Base-by-base conservation (phyloP, 1,140 invertebrate genomes). In the Metaphire vulgaris region DNA sequence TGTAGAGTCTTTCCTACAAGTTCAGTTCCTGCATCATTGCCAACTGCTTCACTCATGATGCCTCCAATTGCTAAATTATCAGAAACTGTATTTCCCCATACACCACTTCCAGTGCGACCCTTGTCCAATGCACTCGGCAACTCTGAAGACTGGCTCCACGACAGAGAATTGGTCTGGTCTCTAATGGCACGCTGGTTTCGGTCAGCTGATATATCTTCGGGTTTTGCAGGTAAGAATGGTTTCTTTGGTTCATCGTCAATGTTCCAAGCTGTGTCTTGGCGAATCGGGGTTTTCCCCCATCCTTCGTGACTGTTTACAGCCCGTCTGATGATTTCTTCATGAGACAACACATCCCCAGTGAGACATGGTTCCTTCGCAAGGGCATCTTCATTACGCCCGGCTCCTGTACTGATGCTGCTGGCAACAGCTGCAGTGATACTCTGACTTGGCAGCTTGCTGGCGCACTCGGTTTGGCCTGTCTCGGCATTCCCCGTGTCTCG, bases 291-390 rank as follows among this genome's bases (percentile, higher is more conserved):
- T 66, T 80, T 79, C 26, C 95, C 94, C 95, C 95, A 97, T 72
- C 94, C 94, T 85, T 96, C 94, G 83, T 93, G 92, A 86, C 92
- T 93, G 83, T 94, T 96, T 31, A 97, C 89, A 28, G 93, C 92
- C 85, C 95, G 92, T 76, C 93, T 89, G 91, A 96, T 95, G 74
- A 91, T 93, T 82, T 92, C 93, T 65, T 95, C 87, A 85, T 93
- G 26, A 33, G 33, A 67, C n/a, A 33, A 1, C n/a, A n/a, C n/a
- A n/a, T n/a, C n/a, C n/a, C n/a, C n/a, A n/a, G n/a, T n/a, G n/a
- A n/a, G n/a, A n/a, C n/a, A n/a, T 6, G 41, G 41, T 21, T 56
- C 41, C n/a, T n/a, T n/a, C n/a, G n/a, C n/a, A 21, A 56, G 6
- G 41, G 41, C 41, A 6, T 12, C 21, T 21, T 56, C 41, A 12